These are phyloP conservation scores for Hyperoplus immaculatus DNA, from an alignment of 2,797 vertebrate species.

Conservation along the genomic window DNA sequence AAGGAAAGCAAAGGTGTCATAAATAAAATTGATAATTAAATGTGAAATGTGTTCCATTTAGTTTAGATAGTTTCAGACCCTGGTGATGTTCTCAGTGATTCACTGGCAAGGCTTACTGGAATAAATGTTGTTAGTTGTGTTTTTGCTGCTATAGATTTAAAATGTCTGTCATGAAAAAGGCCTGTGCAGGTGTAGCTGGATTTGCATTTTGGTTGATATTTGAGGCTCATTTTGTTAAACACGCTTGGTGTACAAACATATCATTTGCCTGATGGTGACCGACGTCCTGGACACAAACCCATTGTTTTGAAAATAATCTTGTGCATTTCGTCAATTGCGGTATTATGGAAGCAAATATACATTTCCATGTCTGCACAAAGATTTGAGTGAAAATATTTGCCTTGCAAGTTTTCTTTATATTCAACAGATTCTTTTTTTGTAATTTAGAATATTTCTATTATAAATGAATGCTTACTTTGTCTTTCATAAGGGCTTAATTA, in stretches of 20 bases:
- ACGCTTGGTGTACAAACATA: slow-evolving; percentile 48
- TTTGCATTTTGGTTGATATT: slow-evolving; percentile 78
- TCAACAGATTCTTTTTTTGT: neutral
- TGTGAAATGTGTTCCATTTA: no score
- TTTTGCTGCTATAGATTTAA: neutral
- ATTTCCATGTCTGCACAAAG: slow-evolving; percentile 38
- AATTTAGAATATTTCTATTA: no score
- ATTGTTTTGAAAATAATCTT: slow-evolving; percentile 69
- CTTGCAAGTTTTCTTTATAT: slow-evolving; percentile 2
- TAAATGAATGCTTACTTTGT: no score
- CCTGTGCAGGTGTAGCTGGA: slow-evolving; percentile 12
- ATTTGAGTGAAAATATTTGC: slow-evolving; percentile 48
- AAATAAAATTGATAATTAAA: no score
- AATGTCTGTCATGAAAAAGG: slow-evolving; percentile 1
- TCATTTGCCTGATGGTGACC: slow-evolving; percentile 73
- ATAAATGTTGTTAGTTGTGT: neutral
- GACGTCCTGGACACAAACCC: slow-evolving; percentile 50
- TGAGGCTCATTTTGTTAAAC: slow-evolving; percentile 64
- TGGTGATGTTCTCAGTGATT: neutral
- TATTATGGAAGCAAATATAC: slow-evolving; percentile 65
- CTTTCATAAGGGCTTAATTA: no score
- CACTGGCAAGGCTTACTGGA: neutral
- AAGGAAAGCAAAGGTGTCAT: no score
- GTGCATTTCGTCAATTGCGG: slow-evolving; percentile 54
- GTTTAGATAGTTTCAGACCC: no score